A percentile compares a stretch with the other conserved stretches of the same genome.
These are phyloP conservation scores for Pleuronectes platessa DNA, from an alignment of 2,113 vertebrate genomes.

Conservation along the genomic window DNA sequence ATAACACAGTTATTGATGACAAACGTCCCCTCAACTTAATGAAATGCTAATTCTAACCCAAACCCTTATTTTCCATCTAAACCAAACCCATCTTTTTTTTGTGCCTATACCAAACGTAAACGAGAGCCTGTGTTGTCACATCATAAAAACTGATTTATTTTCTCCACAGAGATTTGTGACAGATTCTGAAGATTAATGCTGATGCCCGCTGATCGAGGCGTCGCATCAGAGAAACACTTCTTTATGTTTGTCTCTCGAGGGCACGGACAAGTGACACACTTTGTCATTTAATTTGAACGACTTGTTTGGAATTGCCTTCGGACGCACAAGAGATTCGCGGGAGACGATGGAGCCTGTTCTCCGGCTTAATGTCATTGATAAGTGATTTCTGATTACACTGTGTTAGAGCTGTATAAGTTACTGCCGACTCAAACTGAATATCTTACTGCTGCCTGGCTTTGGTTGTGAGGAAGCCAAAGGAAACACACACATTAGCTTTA, in stretches of 20 bases:
- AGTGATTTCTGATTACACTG: background rate
- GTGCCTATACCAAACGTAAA: background rate
- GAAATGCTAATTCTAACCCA: background rate
- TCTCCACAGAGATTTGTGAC: background rate
- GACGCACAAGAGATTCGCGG: background rate
- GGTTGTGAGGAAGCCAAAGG: background rate
- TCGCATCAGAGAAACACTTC: background rate
- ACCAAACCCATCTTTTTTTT: background rate
- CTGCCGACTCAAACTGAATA: background rate
- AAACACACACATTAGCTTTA: background rate
- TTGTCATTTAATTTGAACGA: background rate
- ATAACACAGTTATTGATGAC: background rate
- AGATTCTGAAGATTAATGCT: background rate
- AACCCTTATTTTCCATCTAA: background rate
- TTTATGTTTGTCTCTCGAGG: background rate
- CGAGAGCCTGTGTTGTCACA: background rate
- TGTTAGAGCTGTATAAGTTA: background rate
- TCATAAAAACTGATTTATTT: background rate
- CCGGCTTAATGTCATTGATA: background rate
- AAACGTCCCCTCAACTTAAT: background rate
- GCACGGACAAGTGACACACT: background rate
- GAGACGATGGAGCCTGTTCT: background rate
- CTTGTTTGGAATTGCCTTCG: background rate
- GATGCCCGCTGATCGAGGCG: background rate
- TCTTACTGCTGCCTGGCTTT: background rate